phyloP scores from a whole-genome alignment of 2,113 vertebrate genomes.

The Tetraodon nigroviridis region DNA sequence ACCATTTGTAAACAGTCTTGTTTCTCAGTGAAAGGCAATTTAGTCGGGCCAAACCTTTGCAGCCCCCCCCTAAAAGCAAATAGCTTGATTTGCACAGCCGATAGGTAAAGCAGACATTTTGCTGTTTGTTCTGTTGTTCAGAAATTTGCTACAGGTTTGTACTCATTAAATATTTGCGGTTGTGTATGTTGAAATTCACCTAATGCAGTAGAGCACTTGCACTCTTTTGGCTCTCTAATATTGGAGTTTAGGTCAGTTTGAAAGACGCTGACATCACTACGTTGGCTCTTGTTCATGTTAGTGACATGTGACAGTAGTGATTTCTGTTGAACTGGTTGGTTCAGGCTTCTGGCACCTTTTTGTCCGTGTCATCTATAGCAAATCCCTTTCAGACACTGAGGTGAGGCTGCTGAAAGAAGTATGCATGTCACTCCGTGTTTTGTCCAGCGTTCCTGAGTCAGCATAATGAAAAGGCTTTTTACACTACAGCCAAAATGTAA shows the following conservation, averaged over 20 bases:
- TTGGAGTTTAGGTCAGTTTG: constrained; percentile 9
- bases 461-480: constrained; percentile 45
- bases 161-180: too few relatives aligned
- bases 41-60: constrained; percentile 46
- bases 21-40: constrained; percentile 50
- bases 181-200: too few relatives aligned
- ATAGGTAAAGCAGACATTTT: too few relatives aligned
- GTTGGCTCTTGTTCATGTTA: constrained; percentile 30
- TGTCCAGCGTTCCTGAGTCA: constrained; percentile 43
- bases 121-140: too few relatives aligned
- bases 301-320: constrained; percentile 52
- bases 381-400: constrained; percentile 40
- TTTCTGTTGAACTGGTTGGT: constrained; percentile 29
- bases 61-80: constrained; percentile 27
- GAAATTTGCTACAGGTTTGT: too few relatives aligned
- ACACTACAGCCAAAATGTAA: constrained; percentile 19
- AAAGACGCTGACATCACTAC: constrained; percentile 47
- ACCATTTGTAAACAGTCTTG: constrained; percentile 41
- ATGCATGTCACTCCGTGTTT: constrained; percentile 53
- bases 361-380: constrained; percentile 18
- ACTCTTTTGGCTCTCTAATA: neutral
- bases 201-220: neutral
- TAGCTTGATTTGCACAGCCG: neutral
- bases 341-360: constrained; percentile 31
- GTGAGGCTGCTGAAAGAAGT: constrained; percentile 23